Evolutionary conservation across 1,140 invertebrate genomes (phyloP), one percentile per base, ranked within the genome.

Genomic region (Apolygus lucorum): DNA sequence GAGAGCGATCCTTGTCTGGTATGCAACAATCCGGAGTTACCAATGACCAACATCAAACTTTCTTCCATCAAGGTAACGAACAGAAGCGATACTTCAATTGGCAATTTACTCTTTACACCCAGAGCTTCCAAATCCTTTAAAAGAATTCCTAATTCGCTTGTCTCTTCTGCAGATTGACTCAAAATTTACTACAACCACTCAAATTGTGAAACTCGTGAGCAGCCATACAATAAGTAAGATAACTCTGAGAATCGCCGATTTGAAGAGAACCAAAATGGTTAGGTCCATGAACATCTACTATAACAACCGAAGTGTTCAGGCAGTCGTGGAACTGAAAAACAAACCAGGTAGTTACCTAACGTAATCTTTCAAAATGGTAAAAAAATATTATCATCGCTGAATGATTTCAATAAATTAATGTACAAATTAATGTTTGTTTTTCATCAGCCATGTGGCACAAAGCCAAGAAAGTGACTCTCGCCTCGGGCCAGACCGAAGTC

Each of bases 191-290:
- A 98, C 96, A 0, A 97, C 92, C 1, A 97, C 95, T 1, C 95
- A 98, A 81, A 96, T 99, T 65, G 93, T 98, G 1, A 99, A 99
- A 81, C 81, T 99, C 62, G 88, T 96, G 28, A 92, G 92, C 63
- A 93, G 93, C 77, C 93, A 98, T 76, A 96, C 91, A 66, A 96
- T 99, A 66, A 95, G 93, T 74, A 92, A 94, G 75, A 93, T 99
- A 67, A 91, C 90, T 2, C 84, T 99, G 14, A 86, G 95, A 54
- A 94, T 99, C 73, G 92, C 90, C 17, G 96, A 99, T 81, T 81
- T 99, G 49, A 98, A 98, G 78, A 85, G 94, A 72, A 93, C 92
- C 13, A 98, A 98, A 82, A 98, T 98, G 95, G 95, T 99, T 69
- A 86, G 93, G 64, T 92, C 91, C 1, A 90, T 99, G 72, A 96